Evolutionary conservation across 2,888 invertebrate species (phyloP), one percentile per base, ranked within the genome.

Genomic region (Epistrophe grossulariae): DNA sequence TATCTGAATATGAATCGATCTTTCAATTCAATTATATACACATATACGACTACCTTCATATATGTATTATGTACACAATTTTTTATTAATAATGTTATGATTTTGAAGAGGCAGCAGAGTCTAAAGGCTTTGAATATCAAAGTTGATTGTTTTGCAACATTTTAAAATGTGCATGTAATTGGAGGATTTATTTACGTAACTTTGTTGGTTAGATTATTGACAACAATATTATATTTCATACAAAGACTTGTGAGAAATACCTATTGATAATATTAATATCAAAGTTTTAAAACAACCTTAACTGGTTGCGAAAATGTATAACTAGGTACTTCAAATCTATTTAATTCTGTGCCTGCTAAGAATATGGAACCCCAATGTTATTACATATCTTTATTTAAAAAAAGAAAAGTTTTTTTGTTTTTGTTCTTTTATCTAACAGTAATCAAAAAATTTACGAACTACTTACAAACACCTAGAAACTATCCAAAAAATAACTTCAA

Each of bases 101-200:
- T 50, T 70, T 55, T n/a, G 55, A 62, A 66, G 7, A 45, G 35
- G 35, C 50, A 55, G 62, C 52, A 62, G 11, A 59, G 59, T 38
- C 15, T 24, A 60, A 17, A 60, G 13, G 15, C 43, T 38, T 43
- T 40, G 24, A 77, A 71, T 79, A 60, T 45, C 24, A 73, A 24
- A 45, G 68, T 31, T 68, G 68, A 48, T 28, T 48, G 17, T 48
- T 48, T 68, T 55, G 59, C 15, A 74, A 79, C 57, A 79, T 76
- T 71, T 59, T 77, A 48, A 60, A 73, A 35, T 28, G 43, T 38
- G 31, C 38, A 55, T 66, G 78, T 78, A 81, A 85, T 68, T 70
- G 62, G 84, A 81, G 81, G 68, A 73, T 81, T 70, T 62, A 55
- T 84, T 84, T 84, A 77, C 57, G 73, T 81, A 82, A 85, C 72